phyloP scores from a whole-genome alignment of 2,113 vertebrate genomes.

The Oryzias celebensis region DNA sequence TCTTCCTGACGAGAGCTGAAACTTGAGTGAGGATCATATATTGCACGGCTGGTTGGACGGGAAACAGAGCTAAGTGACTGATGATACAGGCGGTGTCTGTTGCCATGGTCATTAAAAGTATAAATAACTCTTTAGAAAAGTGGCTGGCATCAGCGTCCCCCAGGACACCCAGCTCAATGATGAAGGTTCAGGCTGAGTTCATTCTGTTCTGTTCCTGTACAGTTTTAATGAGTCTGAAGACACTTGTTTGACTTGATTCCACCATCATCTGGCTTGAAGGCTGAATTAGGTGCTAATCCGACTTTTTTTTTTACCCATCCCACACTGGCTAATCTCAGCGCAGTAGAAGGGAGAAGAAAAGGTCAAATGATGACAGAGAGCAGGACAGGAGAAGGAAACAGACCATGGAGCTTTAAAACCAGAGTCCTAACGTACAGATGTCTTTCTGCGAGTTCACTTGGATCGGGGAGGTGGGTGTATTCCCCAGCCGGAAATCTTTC shows the following conservation, averaged over 20 bases:
- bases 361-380: slow-evolving; percentile 52
- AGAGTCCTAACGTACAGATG: slow-evolving; percentile 7
- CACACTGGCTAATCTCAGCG: slow-evolving; percentile 41
- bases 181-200: slow-evolving; percentile 55
- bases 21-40: slow-evolving; percentile 18
- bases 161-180: slow-evolving; percentile 32
- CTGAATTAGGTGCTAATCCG: slow-evolving; percentile 51
- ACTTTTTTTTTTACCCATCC: slow-evolving; percentile 21
- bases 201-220: slow-evolving; percentile 41
- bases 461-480: slow-evolving; percentile 31
- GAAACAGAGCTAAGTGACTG: slow-evolving; percentile 25
- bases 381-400: slow-evolving; percentile 1
- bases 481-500: slow-evolving; percentile 24
- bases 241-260: slow-evolving; percentile 35
- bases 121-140: slow-evolving; percentile 61
- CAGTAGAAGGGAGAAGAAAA: slow-evolving; percentile 27
- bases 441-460: slow-evolving; percentile 3
- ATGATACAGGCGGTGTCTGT: slow-evolving; percentile 42
- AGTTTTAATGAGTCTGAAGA: slow-evolving; percentile 60
- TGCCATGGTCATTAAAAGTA: slow-evolving; percentile 52
- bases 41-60: slow-evolving; percentile 20
- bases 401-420: background rate
- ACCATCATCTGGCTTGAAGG: slow-evolving; percentile 44
- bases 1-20: background rate
- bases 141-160: slow-evolving; percentile 26